A percentile compares a stretch with the other conserved stretches of the same genome.
These are phyloP conservation scores for Mohoua ochrocephala DNA, from an alignment of 2,113 vertebrate genomes.

Conservation along the genomic window DNA sequence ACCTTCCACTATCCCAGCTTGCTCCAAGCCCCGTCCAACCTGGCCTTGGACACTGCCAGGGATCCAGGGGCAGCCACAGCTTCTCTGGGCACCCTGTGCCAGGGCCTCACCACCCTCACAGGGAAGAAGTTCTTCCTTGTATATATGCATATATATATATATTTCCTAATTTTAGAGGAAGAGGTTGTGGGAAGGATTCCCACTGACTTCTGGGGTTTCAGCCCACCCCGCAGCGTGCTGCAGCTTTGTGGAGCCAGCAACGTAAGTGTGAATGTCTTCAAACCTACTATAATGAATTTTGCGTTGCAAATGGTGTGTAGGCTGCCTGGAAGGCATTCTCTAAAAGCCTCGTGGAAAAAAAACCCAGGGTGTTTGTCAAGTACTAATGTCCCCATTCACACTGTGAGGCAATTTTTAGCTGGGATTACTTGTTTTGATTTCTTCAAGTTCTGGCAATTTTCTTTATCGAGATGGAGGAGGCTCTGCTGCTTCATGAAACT, in stretches of 20 bases:
- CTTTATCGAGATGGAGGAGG: neutral
- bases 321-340: neutral
- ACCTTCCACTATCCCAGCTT: rapidly evolving
- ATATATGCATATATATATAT: too few species aligned
- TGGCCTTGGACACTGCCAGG: neutral
- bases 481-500: neutral
- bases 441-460: neutral
- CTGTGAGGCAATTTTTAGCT: neutral
- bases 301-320: neutral
- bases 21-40: rapidly evolving
- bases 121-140: neutral
- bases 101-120: rapidly evolving
- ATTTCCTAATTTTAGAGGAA: neutral
- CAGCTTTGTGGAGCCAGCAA: neutral
- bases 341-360: neutral
- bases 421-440: neutral
- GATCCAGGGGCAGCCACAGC: neutral
- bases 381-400: neutral
- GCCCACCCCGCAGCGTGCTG: neutral
- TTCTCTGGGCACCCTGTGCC: neutral
- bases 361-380: neutral
- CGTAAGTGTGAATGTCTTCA: neutral
- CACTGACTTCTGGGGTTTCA: neutral
- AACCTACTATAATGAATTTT: neutral
- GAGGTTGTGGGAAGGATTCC: neutral